Evolutionary conservation across 2,797 vertebrate species (phyloP).

Genomic region (Buceros bicornis): DNA sequence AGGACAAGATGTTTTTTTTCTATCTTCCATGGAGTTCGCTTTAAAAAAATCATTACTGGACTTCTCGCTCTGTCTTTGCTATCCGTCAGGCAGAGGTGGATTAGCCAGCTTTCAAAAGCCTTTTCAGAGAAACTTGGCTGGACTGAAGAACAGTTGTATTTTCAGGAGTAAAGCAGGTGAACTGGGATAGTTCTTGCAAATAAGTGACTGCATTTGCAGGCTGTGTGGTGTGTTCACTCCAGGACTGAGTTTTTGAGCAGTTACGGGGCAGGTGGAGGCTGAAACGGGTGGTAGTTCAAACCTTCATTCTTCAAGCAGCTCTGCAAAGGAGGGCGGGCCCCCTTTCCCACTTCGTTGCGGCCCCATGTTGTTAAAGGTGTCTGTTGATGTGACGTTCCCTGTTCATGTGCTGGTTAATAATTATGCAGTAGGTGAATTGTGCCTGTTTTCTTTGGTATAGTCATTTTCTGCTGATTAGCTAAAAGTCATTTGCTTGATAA

Average conservation of each 20-base stretch:
- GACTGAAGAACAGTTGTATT: background rate
- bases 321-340: background rate
- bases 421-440: background rate
- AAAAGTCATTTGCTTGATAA: background rate
- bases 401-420: background rate
- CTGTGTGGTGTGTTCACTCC: background rate
- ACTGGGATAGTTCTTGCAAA: background rate
- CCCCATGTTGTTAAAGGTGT: background rate
- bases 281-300: background rate
- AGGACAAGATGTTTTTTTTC: background rate
- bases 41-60: accelerated
- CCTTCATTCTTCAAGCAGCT: background rate
- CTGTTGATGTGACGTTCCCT: background rate
- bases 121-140: background rate
- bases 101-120: background rate
- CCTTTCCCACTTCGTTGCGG: background rate
- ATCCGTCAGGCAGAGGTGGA: no score
- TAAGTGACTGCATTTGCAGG: background rate
- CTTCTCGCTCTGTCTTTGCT: background rate
- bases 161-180: background rate
- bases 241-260: background rate
- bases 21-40: background rate
- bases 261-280: background rate
- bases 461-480: background rate
- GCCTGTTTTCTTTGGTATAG: background rate